Base-by-base conservation (phyloP, 2,888 invertebrate genomes). In the Hesperia comma region DNA sequence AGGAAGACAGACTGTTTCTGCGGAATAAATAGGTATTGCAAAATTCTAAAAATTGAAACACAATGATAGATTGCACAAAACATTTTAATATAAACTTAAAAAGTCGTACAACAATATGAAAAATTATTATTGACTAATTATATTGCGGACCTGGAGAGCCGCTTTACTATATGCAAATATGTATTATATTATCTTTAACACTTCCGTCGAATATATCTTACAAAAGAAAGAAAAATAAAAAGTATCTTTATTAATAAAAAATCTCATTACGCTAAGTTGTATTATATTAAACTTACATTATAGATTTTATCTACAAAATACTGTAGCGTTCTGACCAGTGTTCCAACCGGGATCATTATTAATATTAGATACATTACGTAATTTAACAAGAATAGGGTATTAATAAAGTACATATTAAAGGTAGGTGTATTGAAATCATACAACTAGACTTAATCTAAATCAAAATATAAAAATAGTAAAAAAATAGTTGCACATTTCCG, bases 31-130 rank as follows among this genome's bases (percentile, higher is more conserved):
- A 26, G 26, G 26, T 26, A 26, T 26, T 4, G 26, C 26, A 5
- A 12, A 33, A 8, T 68, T 62, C 68, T 56, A 60, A 68, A 72
- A 82, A 79, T 64, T 63, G 79, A 86, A 73, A 82, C 79, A 79
- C 79, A 69, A 80, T 85, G 6, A 81, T 90, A 92, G 94, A 95
- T 95, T 95, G 95, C 95, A 95, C 95, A 95, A 95, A 94, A 95
- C 95, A 95, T 95, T 95, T 95, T 95, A 95, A 95, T 95, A 95
- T 95, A 95, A 95, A 96, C 95, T 95, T 95, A 95, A 95, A 95
- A 95, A 95, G 94, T 93, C 95, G 95, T 95, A 95, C 95, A 95
- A 95, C 95, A 95, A 95, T 95, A 95, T 95, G 95, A 95, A 95
- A 96, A 95, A 95, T 95, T 96, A 90, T 90, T 90, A 95, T 95